phyloP scores from a whole-genome alignment of 2,113 vertebrate genomes.

The Pterocles burchelli region DNA sequence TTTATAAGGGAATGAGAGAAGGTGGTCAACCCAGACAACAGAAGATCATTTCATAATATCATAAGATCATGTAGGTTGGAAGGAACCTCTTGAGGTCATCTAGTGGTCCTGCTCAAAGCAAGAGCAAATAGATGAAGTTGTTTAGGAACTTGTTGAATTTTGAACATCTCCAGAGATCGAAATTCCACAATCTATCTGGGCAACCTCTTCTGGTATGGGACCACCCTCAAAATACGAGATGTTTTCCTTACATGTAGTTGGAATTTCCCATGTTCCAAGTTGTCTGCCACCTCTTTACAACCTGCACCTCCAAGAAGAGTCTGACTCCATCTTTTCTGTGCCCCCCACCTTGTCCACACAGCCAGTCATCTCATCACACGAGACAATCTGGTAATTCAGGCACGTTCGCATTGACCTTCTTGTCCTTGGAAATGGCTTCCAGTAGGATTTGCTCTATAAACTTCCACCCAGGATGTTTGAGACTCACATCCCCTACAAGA shows the following conservation, averaged over 20 bases:
- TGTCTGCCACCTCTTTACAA: neutral
- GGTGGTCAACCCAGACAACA: neutral
- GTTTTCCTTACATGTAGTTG: neutral
- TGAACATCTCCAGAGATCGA: neutral
- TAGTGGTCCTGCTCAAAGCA: neutral
- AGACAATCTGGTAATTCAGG: neutral
- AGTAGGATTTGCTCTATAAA: neutral
- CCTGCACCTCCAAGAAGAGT: neutral
- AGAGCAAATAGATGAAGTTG: neutral
- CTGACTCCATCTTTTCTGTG: neutral
- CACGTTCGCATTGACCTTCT: fast-evolving
- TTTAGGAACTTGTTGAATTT: neutral
- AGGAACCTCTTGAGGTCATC: neutral
- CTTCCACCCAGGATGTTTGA: neutral
- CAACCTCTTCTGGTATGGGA: neutral
- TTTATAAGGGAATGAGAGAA: neutral
- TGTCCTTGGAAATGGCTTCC: neutral
- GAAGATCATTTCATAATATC: neutral
- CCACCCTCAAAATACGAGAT: neutral
- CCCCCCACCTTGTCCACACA: neutral
- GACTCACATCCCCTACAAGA: neutral
- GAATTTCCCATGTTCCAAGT: neutral
- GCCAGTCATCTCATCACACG: neutral
- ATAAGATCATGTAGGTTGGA: neutral
- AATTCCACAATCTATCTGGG: neutral